These are phyloP conservation scores for Agrilus biguttatus DNA, from an alignment of 2,888 invertebrate species.

Conservation along the genomic window DNA sequence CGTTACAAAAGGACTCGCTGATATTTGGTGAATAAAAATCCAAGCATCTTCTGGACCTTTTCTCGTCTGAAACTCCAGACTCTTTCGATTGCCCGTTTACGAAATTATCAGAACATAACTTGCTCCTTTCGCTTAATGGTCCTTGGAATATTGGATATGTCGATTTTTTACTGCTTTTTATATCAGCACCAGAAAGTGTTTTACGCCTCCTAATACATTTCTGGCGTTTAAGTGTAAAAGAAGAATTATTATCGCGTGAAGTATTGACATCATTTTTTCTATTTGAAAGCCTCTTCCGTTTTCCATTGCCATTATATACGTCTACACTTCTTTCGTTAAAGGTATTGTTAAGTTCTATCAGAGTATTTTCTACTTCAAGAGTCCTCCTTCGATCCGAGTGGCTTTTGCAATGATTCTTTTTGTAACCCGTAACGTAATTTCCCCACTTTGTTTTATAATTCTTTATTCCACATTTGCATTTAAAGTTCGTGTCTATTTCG, in stretches of 20 bases:
- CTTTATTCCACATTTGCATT: slow-evolving; percentile 22
- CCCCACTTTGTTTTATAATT: slow-evolving; percentile 5
- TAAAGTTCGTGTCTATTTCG: slow-evolving; percentile 20
- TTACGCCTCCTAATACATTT: slow-evolving; percentile 42
- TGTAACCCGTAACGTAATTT: not conserved
- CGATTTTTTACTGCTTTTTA: not conserved
- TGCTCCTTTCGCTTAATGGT: too few relatives aligned
- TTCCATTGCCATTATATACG: slow-evolving; percentile 11
- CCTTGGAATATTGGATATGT: too few relatives aligned
- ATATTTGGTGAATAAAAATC: too few relatives aligned
- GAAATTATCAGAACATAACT: too few relatives aligned
- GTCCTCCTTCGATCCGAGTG: not conserved
- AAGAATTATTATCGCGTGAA: slow-evolving; percentile 21
- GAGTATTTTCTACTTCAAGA: slow-evolving; percentile 16
- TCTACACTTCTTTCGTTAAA: slow-evolving; percentile 29
- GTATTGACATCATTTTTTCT: slow-evolving; percentile 10
- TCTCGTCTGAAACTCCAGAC: too few relatives aligned
- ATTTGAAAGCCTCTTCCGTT: slow-evolving; percentile 8
- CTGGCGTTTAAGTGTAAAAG: slow-evolving; percentile 36
- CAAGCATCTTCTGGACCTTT: too few relatives aligned
- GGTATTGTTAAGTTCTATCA: slow-evolving; percentile 25
- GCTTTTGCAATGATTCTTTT: not conserved
- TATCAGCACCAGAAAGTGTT: not conserved
- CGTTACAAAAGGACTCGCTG: too few relatives aligned
- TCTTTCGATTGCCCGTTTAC: too few relatives aligned